A percentile compares a stretch with the other conserved stretches of the same genome.
These are phyloP conservation scores for Ostrea edulis DNA, from an alignment of 1,140 invertebrate species.

Conservation along the genomic window DNA sequence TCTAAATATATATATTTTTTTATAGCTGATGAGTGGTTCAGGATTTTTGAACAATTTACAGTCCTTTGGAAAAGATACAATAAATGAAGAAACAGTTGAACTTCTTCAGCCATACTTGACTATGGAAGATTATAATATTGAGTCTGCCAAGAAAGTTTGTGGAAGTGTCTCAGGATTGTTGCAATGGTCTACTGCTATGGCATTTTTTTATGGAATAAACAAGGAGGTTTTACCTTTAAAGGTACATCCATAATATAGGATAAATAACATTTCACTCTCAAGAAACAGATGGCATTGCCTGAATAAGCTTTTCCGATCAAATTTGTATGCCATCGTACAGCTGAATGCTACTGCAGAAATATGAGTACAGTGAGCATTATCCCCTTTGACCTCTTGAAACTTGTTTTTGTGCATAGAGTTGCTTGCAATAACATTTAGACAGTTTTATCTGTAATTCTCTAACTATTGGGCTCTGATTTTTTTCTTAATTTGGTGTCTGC, in stretches of 20 bases:
- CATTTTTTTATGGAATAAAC: conserved; percentile 96
- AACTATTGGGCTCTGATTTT: too few species aligned
- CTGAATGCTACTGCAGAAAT: too few species aligned
- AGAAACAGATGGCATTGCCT: too few species aligned
- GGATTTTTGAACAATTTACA: conserved; percentile 94
- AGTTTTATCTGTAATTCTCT: too few species aligned
- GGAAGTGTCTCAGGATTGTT: conserved; percentile 96
- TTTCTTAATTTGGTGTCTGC: too few species aligned
- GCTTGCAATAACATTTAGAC: too few species aligned
- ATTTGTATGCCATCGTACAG: too few species aligned
- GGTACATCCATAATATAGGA: conserved; percentile 76
- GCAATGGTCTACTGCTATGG: conserved; percentile 98
- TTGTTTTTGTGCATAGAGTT: too few species aligned
- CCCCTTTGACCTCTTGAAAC: too few species aligned
- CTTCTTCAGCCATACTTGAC: conserved; percentile 93
- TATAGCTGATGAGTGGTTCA: conserved; percentile 96
- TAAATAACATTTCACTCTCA: too few species aligned
- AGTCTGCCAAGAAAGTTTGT: conserved; percentile 83
- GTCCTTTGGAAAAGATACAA: conserved; percentile 97
- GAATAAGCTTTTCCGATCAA: too few species aligned
- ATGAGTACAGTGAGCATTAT: too few species aligned
- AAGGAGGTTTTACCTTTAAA: conserved; percentile 97
- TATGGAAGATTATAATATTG: conserved; percentile 84
- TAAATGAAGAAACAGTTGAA: conserved; percentile 98
- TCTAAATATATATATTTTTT: not conserved